Evolutionary conservation across 2,888 invertebrate genomes (phyloP).

Genomic region (Julus scandinavius): DNA sequence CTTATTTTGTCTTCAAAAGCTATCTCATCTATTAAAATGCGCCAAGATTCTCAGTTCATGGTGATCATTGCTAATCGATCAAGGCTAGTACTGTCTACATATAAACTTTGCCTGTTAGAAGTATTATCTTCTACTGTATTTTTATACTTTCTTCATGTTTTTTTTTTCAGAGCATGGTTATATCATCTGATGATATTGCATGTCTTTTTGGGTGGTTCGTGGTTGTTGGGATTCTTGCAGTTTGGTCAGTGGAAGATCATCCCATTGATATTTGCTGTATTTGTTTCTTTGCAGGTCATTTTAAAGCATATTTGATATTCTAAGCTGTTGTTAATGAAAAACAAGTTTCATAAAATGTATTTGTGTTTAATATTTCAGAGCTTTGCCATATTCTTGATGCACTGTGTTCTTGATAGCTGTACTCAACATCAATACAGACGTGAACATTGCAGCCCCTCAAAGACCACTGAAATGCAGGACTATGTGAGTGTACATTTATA

Average conservation of each 20-base stretch:
- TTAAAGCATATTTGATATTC: not conserved
- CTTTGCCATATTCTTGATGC: not conserved
- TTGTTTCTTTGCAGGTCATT: not conserved
- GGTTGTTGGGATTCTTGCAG: slow-evolving; percentile 16
- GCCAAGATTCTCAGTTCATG: not conserved
- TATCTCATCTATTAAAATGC: not conserved
- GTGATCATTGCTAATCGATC: not conserved
- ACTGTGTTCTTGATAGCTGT: not conserved
- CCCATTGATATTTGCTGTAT: not conserved
- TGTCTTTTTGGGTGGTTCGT: not conserved
- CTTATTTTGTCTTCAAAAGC: not conserved
- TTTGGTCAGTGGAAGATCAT: not conserved
- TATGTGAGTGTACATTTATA: no score
- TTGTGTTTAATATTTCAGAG: slow-evolving; percentile 16
- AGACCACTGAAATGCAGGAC: not conserved
- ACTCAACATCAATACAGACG: not conserved
- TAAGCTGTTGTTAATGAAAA: not conserved
- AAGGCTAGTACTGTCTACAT: not conserved
- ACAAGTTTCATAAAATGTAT: not conserved
- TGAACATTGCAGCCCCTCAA: not conserved
- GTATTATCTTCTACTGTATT: not conserved
- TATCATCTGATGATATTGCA: slow-evolving; percentile 31
- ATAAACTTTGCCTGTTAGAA: not conserved
- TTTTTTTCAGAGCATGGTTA: not conserved
- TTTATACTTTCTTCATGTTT: not conserved